Evolutionary conservation across 2,113 vertebrate species (phyloP).

Genomic region (Physeter macrocephalus): DNA sequence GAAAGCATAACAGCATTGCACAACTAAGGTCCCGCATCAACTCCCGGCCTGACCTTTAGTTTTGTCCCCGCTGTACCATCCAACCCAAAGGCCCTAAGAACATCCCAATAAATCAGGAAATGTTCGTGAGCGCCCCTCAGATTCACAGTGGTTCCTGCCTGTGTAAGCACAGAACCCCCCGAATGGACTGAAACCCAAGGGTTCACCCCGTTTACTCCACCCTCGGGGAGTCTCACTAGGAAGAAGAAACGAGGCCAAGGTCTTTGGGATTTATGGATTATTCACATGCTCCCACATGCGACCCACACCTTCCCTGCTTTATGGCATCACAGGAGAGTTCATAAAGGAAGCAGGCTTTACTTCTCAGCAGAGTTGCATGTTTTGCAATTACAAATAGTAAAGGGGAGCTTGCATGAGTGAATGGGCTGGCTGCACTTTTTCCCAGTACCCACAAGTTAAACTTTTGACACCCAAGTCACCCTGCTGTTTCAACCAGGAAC

Average conservation of each 20-base stretch:
- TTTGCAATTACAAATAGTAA: neutral
- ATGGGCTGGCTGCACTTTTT: neutral
- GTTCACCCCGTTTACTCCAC: neutral
- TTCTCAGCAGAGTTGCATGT: neutral
- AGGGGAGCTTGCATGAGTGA: neutral
- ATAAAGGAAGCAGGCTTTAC: neutral
- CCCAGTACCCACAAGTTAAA: slow-evolving; percentile 1
- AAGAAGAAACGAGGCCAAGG: neutral
- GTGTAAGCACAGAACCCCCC: neutral
- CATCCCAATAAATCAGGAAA: neutral
- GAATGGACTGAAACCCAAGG: neutral
- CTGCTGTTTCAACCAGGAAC: neutral
- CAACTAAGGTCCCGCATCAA: too few species aligned
- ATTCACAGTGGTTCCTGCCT: neutral
- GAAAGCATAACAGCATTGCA: neutral
- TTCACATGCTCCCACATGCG: fast-evolving
- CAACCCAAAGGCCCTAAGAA: too few species aligned
- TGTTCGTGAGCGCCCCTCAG: neutral
- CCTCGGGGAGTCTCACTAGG: neutral
- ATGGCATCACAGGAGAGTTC: neutral
- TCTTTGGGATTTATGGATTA: neutral
- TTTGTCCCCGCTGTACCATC: neutral
- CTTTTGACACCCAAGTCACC: slow-evolving; percentile 32
- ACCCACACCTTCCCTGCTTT: neutral
- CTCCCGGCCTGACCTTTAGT: neutral